Conservation (phyloP, 2,888 invertebrate genomes). For the Eupsilia transversa region DNA sequence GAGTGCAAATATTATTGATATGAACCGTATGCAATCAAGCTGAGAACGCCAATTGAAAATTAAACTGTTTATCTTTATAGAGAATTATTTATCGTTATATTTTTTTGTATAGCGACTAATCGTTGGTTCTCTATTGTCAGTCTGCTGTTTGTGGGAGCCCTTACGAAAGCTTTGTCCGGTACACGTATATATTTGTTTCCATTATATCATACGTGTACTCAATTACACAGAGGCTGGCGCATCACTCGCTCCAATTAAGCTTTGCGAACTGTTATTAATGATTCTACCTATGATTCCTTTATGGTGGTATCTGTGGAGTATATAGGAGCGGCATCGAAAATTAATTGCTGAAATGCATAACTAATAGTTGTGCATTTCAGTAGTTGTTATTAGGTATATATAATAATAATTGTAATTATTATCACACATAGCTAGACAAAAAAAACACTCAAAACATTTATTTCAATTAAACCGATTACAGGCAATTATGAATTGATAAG, state of each 20-base stretch:
- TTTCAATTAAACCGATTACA: background rate
- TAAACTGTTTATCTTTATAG: too few relatives aligned
- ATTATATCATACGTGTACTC: background rate
- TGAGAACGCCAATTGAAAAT: background rate
- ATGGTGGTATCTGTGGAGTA: background rate
- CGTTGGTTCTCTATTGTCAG: too few relatives aligned
- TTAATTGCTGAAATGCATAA: background rate
- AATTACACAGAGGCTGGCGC: slow-evolving; percentile 8
- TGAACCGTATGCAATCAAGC: background rate
- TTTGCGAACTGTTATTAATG: slow-evolving; percentile 4
- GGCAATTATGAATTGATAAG: background rate
- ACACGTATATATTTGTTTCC: background rate
- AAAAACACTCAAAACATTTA: background rate
- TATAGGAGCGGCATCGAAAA: background rate
- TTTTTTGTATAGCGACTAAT: background rate
- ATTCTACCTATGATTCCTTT: background rate
- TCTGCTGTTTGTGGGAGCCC: background rate
- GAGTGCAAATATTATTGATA: background rate
- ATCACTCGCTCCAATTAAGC: background rate
- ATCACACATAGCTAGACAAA: too few relatives aligned
- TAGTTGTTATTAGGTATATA: too few relatives aligned
- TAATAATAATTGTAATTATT: too few relatives aligned
- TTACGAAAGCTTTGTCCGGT: background rate
- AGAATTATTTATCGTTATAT: too few relatives aligned
- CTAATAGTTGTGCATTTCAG: too few relatives aligned